phyloP scores from a whole-genome alignment of 2,113 vertebrate species.

The Zootoca vivipara region DNA sequence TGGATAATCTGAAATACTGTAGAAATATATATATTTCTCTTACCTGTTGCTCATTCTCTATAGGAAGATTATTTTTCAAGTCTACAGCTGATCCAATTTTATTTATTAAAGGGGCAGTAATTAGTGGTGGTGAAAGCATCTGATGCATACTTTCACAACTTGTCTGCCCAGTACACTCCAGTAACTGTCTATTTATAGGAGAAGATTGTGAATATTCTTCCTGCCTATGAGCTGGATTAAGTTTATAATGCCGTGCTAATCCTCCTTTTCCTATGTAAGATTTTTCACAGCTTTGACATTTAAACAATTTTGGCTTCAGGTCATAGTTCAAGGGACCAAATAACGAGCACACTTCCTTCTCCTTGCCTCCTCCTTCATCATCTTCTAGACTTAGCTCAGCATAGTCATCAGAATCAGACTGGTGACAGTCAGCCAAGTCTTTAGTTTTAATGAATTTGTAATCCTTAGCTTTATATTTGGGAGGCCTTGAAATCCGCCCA shows the following conservation, averaged over 20 bases:
- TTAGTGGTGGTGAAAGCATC: neutral
- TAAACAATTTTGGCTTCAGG: conserved; percentile 84
- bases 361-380: conserved; percentile 77
- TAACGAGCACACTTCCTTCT: conserved; percentile 55
- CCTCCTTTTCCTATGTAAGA: conserved; percentile 94
- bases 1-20: neutral
- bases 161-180: conserved; percentile 18
- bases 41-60: conserved; percentile 67
- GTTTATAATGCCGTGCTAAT: conserved; percentile 89
- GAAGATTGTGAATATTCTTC: conserved; percentile 58
- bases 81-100: conserved; percentile 17
- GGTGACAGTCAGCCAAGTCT: conserved; percentile 89
- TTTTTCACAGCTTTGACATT: conserved; percentile 90
- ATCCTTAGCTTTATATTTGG: conserved; percentile 94
- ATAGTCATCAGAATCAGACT: conserved; percentile 96
- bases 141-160: neutral
- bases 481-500: conserved; percentile 91
- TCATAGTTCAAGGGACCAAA: conserved; percentile 69
- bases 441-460: conserved; percentile 97
- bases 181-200: conserved; percentile 45
- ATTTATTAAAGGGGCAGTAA: conserved; percentile 3
- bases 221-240: conserved; percentile 87
- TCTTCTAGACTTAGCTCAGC: conserved; percentile 92
- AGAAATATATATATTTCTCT: neutral
- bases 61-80: conserved; percentile 39